Conservation (phyloP, 92 coral and sea anemone species). For the Umimayanthus kanabou region DNA sequence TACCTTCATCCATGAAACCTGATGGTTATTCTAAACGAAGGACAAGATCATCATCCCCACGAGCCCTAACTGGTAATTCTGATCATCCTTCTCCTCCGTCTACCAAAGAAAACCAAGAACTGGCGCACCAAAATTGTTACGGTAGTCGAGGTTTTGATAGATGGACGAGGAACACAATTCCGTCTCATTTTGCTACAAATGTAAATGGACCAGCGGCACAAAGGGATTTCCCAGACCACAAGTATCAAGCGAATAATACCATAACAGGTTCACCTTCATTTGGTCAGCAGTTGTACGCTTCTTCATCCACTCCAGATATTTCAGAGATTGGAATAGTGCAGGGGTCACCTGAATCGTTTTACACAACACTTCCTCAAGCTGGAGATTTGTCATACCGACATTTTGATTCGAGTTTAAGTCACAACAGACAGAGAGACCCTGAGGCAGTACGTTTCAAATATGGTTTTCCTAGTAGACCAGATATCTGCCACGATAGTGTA, state of each 20-base stretch:
- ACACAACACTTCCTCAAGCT: constrained; percentile 10
- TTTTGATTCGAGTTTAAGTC: neutral
- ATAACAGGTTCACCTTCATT: neutral
- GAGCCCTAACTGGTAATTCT: neutral
- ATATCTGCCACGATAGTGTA: neutral
- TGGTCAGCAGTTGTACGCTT: neutral
- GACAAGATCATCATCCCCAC: constrained; percentile 4
- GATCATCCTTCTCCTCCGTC: neutral
- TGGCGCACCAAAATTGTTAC: neutral
- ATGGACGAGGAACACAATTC: neutral
- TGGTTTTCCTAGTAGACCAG: neutral
- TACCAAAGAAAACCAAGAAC: neutral
- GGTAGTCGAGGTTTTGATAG: neutral
- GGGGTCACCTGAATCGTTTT: neutral
- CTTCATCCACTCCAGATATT: neutral
- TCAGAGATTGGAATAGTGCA: neutral
- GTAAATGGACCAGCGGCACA: neutral
- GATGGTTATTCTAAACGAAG: neutral
- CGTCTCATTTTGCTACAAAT: neutral
- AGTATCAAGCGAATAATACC: neutral
- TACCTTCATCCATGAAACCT: neutral
- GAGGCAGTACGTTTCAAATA: neutral
- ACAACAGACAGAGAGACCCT: neutral
- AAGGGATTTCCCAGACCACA: neutral
- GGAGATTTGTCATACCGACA: constrained; percentile 17